Conservation (phyloP, 2,113 vertebrate genomes). For the Columbina picui region DNA sequence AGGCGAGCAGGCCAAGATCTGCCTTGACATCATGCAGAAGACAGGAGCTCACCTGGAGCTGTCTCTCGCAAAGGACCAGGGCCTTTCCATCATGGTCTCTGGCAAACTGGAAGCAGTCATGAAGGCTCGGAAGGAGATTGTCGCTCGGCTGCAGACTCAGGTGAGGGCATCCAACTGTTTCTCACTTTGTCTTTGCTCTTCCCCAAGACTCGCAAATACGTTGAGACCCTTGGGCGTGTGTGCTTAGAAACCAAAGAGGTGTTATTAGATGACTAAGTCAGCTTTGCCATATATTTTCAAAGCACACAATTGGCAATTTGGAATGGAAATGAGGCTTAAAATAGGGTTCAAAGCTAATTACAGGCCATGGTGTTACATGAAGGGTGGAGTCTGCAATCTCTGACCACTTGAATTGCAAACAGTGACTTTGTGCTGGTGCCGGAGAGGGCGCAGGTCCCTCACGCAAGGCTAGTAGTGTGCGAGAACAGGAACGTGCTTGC, state of each 20-base stretch:
- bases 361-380: neutral
- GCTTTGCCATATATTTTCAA: constrained; percentile 33
- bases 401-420: neutral
- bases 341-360: constrained; percentile 62
- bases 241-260: neutral
- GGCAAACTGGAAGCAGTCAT: constrained; percentile 97
- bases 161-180: constrained; percentile 70
- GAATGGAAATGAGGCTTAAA: constrained; percentile 53
- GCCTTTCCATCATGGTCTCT: constrained; percentile 99
- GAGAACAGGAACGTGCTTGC: neutral
- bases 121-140: constrained; percentile 99
- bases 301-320: constrained; percentile 10
- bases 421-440: neutral
- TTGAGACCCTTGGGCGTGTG: constrained; percentile 25
- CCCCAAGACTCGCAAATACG: neutral
- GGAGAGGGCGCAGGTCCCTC: neutral
- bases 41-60: constrained; percentile 97
- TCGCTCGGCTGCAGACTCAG: constrained; percentile 98
- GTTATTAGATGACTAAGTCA: constrained; percentile 59
- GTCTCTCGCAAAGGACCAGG: constrained; percentile 98
- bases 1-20: constrained; percentile 98
- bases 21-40: constrained; percentile 99
- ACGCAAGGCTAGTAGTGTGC: neutral
- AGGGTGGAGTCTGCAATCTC: constrained; percentile 24
- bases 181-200: neutral